Percentiles rank a stretch among this genome's conserved stretches.
Evolutionary conservation across 2,888 invertebrate species (phyloP).

Genomic region (Abrostola tripartita): DNA sequence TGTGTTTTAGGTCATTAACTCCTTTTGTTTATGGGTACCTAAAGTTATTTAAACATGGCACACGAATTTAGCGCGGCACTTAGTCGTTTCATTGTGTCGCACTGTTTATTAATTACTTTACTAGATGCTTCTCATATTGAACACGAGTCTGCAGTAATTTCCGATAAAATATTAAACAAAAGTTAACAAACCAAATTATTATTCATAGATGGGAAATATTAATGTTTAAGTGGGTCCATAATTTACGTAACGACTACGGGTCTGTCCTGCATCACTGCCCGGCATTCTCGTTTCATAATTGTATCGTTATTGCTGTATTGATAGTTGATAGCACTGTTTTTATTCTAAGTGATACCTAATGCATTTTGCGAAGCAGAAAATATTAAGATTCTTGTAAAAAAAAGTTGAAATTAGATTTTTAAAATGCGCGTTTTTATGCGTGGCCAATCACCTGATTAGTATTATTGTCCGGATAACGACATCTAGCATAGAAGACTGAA

Average conservation of each 20-base stretch:
- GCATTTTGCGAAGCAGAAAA: background rate
- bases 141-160: slow-evolving; percentile 2
- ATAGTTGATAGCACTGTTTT: background rate
- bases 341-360: background rate
- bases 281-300: background rate
- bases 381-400: background rate
- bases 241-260: slow-evolving; percentile 20
- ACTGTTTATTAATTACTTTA: background rate
- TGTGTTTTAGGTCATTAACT: slow-evolving; percentile 56
- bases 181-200: slow-evolving; percentile 26
- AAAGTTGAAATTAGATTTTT: background rate
- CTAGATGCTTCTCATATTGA: background rate
- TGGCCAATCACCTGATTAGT: too few relatives aligned
- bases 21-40: slow-evolving; percentile 32
- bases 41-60: background rate
- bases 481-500: too few relatives aligned
- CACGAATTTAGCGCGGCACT: background rate
- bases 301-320: slow-evolving; percentile 1
- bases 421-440: background rate
- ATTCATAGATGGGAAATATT: slow-evolving; percentile 28
- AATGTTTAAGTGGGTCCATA: slow-evolving; percentile 25
- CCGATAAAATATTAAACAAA: slow-evolving; percentile 33
- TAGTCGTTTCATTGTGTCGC: background rate
- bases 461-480: too few relatives aligned
- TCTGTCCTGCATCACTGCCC: slow-evolving; percentile 9